Conservation (phyloP, 2,113 vertebrate species). For the Corydoras sp. region DNA sequence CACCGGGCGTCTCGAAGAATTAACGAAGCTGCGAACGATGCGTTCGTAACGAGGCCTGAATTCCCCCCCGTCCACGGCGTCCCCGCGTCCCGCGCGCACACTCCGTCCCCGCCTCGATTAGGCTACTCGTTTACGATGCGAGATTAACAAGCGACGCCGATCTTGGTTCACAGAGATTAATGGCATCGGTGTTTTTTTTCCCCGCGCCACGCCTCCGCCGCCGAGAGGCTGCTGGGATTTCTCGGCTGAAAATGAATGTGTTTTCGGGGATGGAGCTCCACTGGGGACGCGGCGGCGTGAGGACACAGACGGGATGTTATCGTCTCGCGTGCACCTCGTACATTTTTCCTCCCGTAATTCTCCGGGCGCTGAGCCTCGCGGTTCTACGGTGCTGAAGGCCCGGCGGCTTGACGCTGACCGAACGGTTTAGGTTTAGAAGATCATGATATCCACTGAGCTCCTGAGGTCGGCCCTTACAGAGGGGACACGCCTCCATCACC, state of each 20-base stretch:
- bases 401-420: not conserved
- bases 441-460: not conserved
- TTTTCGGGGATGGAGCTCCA: slow-evolving; percentile 72
- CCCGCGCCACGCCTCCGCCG: slow-evolving; percentile 54
- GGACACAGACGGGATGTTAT: slow-evolving; percentile 62
- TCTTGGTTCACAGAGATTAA: slow-evolving; percentile 90
- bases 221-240: slow-evolving; percentile 68
- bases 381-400: not conserved
- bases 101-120: slow-evolving; percentile 75
- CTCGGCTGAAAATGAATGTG: slow-evolving; percentile 85
- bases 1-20: too few species aligned
- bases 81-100: slow-evolving; percentile 65
- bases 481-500: too few species aligned
- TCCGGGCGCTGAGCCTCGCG: not conserved
- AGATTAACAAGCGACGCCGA: slow-evolving; percentile 89
- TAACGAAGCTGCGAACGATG: slow-evolving; percentile 43
- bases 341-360: slow-evolving; percentile 47
- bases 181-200: slow-evolving; percentile 70
- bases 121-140: slow-evolving; percentile 82
- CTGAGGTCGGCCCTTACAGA: not conserved
- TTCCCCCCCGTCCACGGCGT: slow-evolving; percentile 76
- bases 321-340: slow-evolving; percentile 33
- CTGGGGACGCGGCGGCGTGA: slow-evolving; percentile 59
- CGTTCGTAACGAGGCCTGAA: slow-evolving; percentile 82
- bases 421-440: not conserved